phyloP scores from a whole-genome alignment of 2,888 invertebrate genomes.

The Tolmerus cingulatus region DNA sequence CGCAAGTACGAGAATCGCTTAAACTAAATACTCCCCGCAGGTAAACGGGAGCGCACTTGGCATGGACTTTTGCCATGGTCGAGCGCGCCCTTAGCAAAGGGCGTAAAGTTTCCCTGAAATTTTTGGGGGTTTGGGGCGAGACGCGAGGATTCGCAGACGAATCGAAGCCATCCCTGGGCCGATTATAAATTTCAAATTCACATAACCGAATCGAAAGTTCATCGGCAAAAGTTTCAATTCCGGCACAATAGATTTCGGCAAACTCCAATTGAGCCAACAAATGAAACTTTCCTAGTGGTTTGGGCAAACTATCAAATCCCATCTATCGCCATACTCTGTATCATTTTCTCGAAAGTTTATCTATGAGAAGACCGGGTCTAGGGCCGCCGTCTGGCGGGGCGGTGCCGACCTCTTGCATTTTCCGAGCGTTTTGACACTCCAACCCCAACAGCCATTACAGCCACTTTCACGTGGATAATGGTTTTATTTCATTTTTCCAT shows the following conservation, averaged over 20 bases:
- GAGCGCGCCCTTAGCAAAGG: background rate
- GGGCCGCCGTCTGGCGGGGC: background rate
- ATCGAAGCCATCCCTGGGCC: background rate
- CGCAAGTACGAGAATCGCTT: slow-evolving; percentile 27
- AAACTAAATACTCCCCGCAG: slow-evolving; percentile 25
- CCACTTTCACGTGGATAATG: slow-evolving; percentile 39
- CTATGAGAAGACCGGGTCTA: background rate
- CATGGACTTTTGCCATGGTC: background rate
- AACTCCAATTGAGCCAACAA: slow-evolving; percentile 38
- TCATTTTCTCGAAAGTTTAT: slow-evolving; percentile 39
- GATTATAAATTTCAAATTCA: slow-evolving; percentile 43
- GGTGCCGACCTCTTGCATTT: background rate
- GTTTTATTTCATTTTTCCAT: slow-evolving; percentile 46
- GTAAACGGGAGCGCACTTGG: background rate
- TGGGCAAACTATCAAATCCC: slow-evolving; percentile 33
- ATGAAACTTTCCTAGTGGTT: slow-evolving; percentile 18
- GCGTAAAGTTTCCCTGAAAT: background rate
- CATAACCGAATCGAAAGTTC: slow-evolving; percentile 41
- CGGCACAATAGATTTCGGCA: slow-evolving; percentile 39
- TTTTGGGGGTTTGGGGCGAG: background rate
- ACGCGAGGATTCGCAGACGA: background rate
- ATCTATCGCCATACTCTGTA: slow-evolving; percentile 27
- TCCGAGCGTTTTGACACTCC: slow-evolving; percentile 33
- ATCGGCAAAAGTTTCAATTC: slow-evolving; percentile 37
- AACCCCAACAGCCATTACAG: slow-evolving; percentile 40